These are phyloP conservation scores for Poecile montanus DNA, from an alignment of 2,797 vertebrate genomes.

Conservation along the genomic window DNA sequence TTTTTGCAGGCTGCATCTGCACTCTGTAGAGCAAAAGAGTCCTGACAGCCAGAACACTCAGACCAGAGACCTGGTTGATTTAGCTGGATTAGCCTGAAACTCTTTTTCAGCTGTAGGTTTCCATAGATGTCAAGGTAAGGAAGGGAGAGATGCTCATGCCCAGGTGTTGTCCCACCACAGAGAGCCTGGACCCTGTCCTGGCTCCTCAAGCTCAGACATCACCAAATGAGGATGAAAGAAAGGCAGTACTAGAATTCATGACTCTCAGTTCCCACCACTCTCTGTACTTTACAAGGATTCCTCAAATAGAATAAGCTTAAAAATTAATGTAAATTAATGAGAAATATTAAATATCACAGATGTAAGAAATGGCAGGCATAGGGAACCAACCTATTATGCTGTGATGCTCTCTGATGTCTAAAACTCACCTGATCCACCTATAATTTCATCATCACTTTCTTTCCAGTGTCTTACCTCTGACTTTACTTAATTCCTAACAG, in stretches of 20 bases:
- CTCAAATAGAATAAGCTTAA: neutral
- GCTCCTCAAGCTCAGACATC: neutral
- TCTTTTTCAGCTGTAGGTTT: neutral
- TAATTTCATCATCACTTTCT: neutral
- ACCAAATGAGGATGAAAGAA: neutral
- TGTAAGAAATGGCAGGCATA: neutral
- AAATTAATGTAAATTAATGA: neutral
- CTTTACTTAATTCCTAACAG: neutral
- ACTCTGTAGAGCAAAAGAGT: neutral
- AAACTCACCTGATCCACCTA: neutral
- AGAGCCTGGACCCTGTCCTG: neutral
- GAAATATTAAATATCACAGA: neutral
- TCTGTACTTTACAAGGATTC: neutral
- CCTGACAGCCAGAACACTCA: neutral
- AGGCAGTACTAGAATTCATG: neutral
- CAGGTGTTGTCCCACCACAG: neutral
- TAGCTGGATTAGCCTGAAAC: neutral
- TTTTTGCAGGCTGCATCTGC: neutral
- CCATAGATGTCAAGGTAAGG: neutral
- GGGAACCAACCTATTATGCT: neutral
- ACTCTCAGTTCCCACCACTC: neutral
- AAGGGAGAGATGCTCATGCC: neutral
- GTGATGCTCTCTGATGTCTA: neutral
- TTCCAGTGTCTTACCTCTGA: neutral
- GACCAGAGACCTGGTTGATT: neutral